Evolutionary conservation across 2,113 vertebrate genomes (phyloP), one percentile per base, ranked within the genome.

Genomic region (Trogon melanurus): DNA sequence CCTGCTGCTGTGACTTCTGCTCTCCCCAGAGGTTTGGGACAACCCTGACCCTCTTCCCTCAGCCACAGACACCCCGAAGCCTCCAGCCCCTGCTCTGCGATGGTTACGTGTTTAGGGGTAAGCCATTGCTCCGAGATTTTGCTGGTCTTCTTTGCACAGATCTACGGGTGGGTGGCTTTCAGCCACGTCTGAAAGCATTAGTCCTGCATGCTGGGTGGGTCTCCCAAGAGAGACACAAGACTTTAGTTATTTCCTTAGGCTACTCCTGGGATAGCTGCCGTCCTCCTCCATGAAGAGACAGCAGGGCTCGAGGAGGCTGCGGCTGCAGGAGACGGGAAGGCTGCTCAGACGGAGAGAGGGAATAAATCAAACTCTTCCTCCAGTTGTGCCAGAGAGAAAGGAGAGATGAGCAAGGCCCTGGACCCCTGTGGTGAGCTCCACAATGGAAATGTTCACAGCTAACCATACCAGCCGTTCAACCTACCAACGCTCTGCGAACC

Each of bases 371-470:
- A 67, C 65, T 78, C 90, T 91, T 85, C 83, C 73, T 93, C 76
- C 50, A 82, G 90, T 87, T 92, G 86, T 83, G 84, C 84, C 88
- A 91, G 76, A 71, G 96, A 95, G 92, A 96, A 93, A 96, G 88
- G 83, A 75, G 62, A 94, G 70, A 76, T 3, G 3, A 94, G 83
- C 32, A 18, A 88, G 69, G 74, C 57, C 53, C 70, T 48, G 79
- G 74, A 56, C 38, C 76, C 93, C 92, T 12, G 76, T 70, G 53
- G 95, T 13, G 90, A 96, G 82, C 69, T 95, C 92, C 85, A 95
- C 86, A 95, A 95, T 94, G 91, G 93, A 85, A 93, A 93, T 90
- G 70, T 90, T 94, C 84, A 60, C 95, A 96, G 88, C 93, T 95
- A 78, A 81, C 88, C 73, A 92, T 75, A 73, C 92, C 94, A 84